A percentile compares a stretch with the other conserved stretches of the same genome.
Conservation (phyloP, 1,140 invertebrate species). For the Cotesia typhae region DNA sequence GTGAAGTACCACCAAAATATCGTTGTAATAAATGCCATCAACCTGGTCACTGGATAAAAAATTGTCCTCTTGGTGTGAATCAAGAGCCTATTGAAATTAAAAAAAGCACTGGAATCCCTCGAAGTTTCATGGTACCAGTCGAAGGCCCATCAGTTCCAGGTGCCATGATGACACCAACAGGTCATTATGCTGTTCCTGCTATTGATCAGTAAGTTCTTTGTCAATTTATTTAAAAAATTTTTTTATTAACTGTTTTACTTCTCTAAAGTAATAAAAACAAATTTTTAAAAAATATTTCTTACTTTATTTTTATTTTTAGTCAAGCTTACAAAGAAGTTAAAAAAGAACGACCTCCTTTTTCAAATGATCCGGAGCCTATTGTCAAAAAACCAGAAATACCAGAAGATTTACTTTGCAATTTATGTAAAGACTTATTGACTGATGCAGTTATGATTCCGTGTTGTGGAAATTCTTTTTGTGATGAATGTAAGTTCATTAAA, state of each 20-base stretch:
- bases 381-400: constrained; percentile 81
- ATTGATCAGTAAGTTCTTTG: constrained; percentile 82
- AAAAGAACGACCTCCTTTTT: constrained; percentile 72
- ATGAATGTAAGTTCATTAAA: constrained; percentile 83
- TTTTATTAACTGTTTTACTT: constrained; percentile 7
- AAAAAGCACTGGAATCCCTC: constrained; percentile 96
- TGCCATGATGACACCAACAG: constrained; percentile 92
- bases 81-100: constrained; percentile 83
- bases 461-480: constrained; percentile 97
- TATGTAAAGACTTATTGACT: constrained; percentile 92
- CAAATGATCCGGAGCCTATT: constrained; percentile 68
- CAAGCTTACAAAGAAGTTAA: constrained; percentile 82
- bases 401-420: constrained; percentile 87
- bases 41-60: constrained; percentile 94
- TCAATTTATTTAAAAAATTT: constrained; percentile 26
- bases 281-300: constrained; percentile 20
- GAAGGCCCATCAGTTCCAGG: constrained; percentile 89
- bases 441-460: constrained; percentile 98
- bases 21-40: constrained; percentile 93
- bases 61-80: constrained; percentile 79
- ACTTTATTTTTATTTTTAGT: constrained; percentile 65
- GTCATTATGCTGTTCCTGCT: constrained; percentile 89
- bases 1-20: constrained; percentile 88
- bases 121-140: constrained; percentile 94
- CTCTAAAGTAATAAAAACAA: constrained; percentile 12